Conservation (phyloP, 1,140 invertebrate genomes). For the Ectropis grisescens region DNA sequence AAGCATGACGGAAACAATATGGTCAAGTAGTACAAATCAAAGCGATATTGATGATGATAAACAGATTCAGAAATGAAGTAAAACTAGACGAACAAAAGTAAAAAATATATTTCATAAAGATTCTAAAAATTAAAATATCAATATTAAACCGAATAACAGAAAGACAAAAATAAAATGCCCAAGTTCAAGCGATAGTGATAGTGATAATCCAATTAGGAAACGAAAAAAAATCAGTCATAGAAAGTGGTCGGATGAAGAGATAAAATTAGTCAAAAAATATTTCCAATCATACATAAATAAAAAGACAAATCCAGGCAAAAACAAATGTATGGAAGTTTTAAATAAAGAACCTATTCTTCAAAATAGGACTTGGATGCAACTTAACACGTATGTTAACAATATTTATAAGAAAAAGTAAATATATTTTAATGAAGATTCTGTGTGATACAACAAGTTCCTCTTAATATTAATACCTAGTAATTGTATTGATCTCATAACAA, state of each 20-base stretch:
- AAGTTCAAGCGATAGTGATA: not conserved
- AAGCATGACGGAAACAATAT: not conserved
- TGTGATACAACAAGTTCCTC: not conserved
- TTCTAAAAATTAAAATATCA: not conserved
- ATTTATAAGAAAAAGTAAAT: not conserved
- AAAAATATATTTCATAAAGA: too few species aligned
- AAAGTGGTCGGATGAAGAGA: not conserved
- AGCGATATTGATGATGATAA: not conserved
- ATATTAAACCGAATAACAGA: not conserved
- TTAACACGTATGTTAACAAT: not conserved
- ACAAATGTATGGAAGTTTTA: not conserved
- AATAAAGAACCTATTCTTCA: not conserved
- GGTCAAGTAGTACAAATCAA: not conserved
- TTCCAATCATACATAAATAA: not conserved
- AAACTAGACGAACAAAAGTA: not conserved
- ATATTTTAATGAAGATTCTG: not conserved
- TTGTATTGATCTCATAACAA: not conserved
- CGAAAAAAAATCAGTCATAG: not conserved
- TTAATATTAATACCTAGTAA: not conserved
- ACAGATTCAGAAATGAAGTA: not conserved
- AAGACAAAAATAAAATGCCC: not conserved
- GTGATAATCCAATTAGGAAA: not conserved
- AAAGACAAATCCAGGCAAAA: not conserved
- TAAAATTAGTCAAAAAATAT: not conserved
- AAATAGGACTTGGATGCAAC: not conserved